Evolutionary conservation across 2,113 vertebrate genomes (phyloP), one percentile per base, ranked within the genome.

Genomic region (Tupaia tana): DNA sequence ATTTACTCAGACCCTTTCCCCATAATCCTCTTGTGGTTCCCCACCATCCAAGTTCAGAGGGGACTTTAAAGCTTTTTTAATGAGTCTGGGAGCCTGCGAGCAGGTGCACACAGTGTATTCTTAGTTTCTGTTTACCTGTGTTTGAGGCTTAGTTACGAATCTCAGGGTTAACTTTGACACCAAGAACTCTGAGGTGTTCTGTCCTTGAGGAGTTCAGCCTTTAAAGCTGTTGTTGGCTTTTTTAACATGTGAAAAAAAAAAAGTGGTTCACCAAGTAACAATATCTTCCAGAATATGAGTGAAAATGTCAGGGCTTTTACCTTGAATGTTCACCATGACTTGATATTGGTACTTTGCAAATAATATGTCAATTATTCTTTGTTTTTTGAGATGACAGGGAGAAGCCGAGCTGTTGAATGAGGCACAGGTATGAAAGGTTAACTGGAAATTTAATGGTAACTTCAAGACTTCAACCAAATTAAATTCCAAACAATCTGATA

Each of bases 361-460:
- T 95, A 90, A 81, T 31, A 1, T 98, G 98, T 97, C 63, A 70
- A 3, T 19, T 52, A 6, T 74, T n/a, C 71, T 79, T 94, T 31
- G 31, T 70, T 91, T 89, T 97, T 79, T 22, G 89, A 96, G 87
- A 91, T 94, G 96, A 96, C 91, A 97, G 96, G 98, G 95, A 94
- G 96, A 90, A 93, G 95, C 95, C 81, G 67, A 95, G 92, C 64
- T 97, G 64, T 94, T 98, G 90, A 95, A 95, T 94, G 95, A 97
- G 92, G 82, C 27, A 79, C 85, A 95, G 69, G 66, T 88, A 97
- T 69, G 87, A 94, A 96, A 98, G 89, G 96, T 94, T 93, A 97
- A 90, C 94, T 93, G 77, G 70, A 97, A 96, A 93, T 96, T 97
- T 95, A 98, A 98, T 98, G 97, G 95, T 98, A 95, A 96, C 97